Conservation (phyloP, 2,888 invertebrate genomes). For the Mesorhabditis spiculigera region DNA sequence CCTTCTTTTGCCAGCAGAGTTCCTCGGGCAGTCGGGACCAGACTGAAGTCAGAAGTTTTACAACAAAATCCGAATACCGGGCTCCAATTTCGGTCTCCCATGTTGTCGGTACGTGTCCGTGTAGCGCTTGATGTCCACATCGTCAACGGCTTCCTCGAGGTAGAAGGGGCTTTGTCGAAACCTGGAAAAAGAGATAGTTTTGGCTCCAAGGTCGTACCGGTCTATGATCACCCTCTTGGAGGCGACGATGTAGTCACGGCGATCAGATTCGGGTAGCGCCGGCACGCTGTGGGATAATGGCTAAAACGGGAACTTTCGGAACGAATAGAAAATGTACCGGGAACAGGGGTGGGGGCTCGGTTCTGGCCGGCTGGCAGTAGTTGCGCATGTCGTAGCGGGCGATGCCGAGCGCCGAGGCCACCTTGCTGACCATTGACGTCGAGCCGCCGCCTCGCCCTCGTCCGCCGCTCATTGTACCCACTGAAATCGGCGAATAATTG, state of each 20-base stretch:
- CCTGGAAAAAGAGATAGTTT: conserved; percentile 11
- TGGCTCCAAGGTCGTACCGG: neutral
- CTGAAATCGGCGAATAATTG: neutral
- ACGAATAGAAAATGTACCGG: conserved; percentile 37
- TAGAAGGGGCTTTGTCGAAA: conserved; percentile 49
- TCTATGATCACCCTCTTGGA: neutral
- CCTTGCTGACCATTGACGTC: conserved; percentile 29
- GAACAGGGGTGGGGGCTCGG: conserved; percentile 46
- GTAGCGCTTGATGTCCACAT: conserved; percentile 49
- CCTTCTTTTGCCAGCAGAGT: conserved; percentile 22
- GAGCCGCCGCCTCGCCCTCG: conserved; percentile 27
- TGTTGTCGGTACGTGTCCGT: conserved; percentile 45
- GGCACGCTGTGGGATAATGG: neutral
- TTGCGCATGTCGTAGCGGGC: conserved; percentile 46
- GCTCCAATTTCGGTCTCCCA: conserved; percentile 28
- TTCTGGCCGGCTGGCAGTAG: conserved; percentile 17
- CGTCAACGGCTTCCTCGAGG: conserved; percentile 29
- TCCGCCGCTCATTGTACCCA: conserved; percentile 21
- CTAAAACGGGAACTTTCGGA: neutral
- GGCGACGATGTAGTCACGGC: neutral
- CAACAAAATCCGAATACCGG: conserved; percentile 22
- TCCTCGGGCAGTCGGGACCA: conserved; percentile 30
- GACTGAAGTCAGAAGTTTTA: conserved; percentile 15
- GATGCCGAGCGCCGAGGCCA: conserved; percentile 51
- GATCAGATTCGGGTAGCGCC: neutral